Evolutionary conservation across 2,113 vertebrate species (phyloP), one percentile per base, ranked within the genome.

Genomic region (Hippocampus guttulatus): DNA sequence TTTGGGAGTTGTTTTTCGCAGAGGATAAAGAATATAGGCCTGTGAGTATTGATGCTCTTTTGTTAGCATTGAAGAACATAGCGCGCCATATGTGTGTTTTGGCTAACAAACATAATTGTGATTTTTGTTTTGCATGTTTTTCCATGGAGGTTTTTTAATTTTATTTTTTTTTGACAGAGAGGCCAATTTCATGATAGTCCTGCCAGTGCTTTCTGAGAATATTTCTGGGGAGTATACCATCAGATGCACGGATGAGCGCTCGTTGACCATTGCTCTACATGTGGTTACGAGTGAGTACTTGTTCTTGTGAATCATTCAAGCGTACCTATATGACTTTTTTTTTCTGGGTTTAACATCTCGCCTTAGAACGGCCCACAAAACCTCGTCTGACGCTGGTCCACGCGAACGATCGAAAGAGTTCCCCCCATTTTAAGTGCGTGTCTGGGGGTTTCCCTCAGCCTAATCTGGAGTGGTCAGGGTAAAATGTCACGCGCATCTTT

Each of bases 391-490:
- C 52, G 2, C 67, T 88, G 21, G 16, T 66, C 8, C 0, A 0
- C 0, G 5, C 9, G 0, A 0, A 8, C 0, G 0, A 0, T 0
- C 0, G 0, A 1, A 0, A 0, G 0, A 8, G 0, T 0, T 69
- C 80, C 0, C 72, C 72, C 0, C 0, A 0, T 2, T 83, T 94
- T 0, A 60, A 58, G 6, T 98, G 95, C 23, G 0, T 81, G 58
- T 94, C 95, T 14, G 88, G 91, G 2, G 91, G 94, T n/a, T 84
- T 86, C 67, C 94, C 94, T 0, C 83, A 80, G 33, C 91, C 94
- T 0, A 76, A 3, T 0, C 41, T 96, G 51, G 16, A 76, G n/a
- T 97, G 94, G 95, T 16, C 20, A 12, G 51, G 68, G 90, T 91
- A 85, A 82, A 71, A 67, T 8, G 21, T 55, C 15, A 20, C 60